Percentiles rank a stretch among this genome's conserved stretches.
Evolutionary conservation across 2,888 invertebrate species (phyloP).

Genomic region (Cyclophora albipunctata): DNA sequence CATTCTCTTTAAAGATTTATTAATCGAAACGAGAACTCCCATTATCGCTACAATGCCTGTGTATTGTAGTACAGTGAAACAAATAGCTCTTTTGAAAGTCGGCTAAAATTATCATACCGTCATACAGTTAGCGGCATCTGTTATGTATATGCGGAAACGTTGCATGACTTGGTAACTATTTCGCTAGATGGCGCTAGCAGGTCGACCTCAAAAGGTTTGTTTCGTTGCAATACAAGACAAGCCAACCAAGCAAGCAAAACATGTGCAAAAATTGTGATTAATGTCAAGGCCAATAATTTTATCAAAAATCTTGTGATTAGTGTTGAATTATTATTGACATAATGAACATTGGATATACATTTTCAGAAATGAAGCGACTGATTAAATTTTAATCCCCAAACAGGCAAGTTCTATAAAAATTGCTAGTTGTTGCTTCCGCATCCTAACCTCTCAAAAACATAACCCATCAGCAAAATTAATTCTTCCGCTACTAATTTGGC

Average conservation of each 20-base stretch:
- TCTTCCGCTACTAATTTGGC: not conserved
- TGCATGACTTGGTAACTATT: too few species aligned
- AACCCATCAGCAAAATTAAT: slow-evolving; percentile 25
- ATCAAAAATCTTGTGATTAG: not conserved
- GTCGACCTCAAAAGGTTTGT: slow-evolving; percentile 19
- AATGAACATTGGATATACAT: not conserved
- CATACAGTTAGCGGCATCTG: too few species aligned
- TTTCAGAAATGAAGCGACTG: too few species aligned
- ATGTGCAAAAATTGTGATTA: slow-evolving; percentile 53
- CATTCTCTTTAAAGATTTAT: too few species aligned
- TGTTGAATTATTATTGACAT: not conserved
- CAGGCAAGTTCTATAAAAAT: slow-evolving; percentile 11
- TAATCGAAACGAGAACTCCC: too few species aligned
- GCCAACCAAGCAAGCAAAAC: slow-evolving; percentile 10
- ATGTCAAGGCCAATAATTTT: slow-evolving; percentile 59
- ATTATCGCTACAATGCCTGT: too few species aligned
- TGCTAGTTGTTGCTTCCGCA: slow-evolving; percentile 32
- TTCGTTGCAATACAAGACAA: slow-evolving; percentile 1
- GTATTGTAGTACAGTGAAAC: too few species aligned
- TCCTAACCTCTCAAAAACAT: slow-evolving; percentile 48
- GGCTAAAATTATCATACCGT: too few species aligned
- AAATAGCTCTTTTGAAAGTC: too few species aligned
- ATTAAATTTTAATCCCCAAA: too few species aligned
- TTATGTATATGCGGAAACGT: too few species aligned
- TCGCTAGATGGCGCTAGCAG: slow-evolving; percentile 33